A percentile compares a stretch with the other conserved stretches of the same genome.
phyloP scores from a whole-genome alignment of 2,113 vertebrate species.

The Pimephales promelas region DNA sequence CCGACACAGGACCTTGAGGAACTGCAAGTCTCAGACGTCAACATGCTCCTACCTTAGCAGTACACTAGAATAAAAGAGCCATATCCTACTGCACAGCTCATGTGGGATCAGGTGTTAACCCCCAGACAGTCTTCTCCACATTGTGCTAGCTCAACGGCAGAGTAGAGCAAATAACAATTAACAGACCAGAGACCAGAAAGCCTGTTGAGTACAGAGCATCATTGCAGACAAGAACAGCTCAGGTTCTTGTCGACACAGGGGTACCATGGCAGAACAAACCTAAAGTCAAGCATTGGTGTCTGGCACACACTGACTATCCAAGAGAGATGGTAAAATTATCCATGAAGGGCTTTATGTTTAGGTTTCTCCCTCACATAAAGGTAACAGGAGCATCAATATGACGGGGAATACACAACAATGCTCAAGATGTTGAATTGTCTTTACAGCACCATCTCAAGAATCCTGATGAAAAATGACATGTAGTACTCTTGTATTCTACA shows the following conservation, averaged over 20 bases:
- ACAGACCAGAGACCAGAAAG: not conserved
- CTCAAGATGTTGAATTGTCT: not conserved
- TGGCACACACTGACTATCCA: not conserved
- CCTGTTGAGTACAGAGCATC: conserved; percentile 16
- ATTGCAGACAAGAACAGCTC: not conserved
- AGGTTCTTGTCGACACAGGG: not conserved
- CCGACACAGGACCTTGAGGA: not conserved
- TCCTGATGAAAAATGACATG: not conserved
- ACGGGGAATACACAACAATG: not conserved
- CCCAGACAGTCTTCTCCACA: not conserved
- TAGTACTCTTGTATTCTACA: not conserved
- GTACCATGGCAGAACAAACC: not conserved
- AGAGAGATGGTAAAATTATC: not conserved
- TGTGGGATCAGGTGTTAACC: conserved; percentile 17
- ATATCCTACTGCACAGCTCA: conserved; percentile 1
- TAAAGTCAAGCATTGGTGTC: not conserved
- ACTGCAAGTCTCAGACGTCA: not conserved
- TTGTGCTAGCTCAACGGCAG: not conserved
- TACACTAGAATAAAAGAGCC: not conserved
- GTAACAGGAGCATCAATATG: not conserved
- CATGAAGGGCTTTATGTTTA: not conserved
- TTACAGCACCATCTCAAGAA: not conserved
- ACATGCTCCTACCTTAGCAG: not conserved
- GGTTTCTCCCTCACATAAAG: not conserved
- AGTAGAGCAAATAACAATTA: conserved; percentile 28